These are phyloP conservation scores for Hemithea aestivaria DNA, from an alignment of 2,888 invertebrate genomes.

Conservation along the genomic window DNA sequence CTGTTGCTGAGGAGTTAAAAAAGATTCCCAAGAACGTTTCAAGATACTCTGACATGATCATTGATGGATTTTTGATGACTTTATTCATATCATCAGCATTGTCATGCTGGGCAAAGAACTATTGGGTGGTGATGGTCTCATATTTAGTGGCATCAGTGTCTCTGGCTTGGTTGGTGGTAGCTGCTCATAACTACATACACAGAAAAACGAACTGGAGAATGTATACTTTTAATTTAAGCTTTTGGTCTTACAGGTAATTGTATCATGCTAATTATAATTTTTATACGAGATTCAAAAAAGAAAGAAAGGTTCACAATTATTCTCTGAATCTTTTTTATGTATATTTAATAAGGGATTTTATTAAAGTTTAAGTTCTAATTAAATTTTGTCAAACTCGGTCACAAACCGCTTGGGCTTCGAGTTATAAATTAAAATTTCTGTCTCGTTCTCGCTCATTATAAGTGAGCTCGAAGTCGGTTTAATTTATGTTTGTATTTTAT, in stretches of 20 bases:
- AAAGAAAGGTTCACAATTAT: no score
- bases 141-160: conserved; percentile 76
- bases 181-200: conserved; percentile 89
- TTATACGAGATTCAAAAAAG: no score
- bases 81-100: conserved; percentile 48
- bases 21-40: conserved; percentile 62
- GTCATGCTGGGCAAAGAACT: conserved; percentile 39
- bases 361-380: no score
- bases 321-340: no score
- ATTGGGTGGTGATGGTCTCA: conserved; percentile 39
- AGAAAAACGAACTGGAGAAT: conserved; percentile 87
- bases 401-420: no score
- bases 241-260: conserved; percentile 77
- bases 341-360: no score
- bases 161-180: conserved; percentile 79
- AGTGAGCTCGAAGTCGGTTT: no score
- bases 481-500: no score
- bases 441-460: no score
- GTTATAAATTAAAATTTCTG: no score
- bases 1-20: conserved; percentile 76
- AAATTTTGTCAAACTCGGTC: no score
- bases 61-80: conserved; percentile 53
- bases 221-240: conserved; percentile 85
- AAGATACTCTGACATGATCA: conserved; percentile 48
- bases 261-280: no score